Base-by-base conservation (phyloP, 2,888 invertebrate species). In the Azorinus chamasolen region DNA sequence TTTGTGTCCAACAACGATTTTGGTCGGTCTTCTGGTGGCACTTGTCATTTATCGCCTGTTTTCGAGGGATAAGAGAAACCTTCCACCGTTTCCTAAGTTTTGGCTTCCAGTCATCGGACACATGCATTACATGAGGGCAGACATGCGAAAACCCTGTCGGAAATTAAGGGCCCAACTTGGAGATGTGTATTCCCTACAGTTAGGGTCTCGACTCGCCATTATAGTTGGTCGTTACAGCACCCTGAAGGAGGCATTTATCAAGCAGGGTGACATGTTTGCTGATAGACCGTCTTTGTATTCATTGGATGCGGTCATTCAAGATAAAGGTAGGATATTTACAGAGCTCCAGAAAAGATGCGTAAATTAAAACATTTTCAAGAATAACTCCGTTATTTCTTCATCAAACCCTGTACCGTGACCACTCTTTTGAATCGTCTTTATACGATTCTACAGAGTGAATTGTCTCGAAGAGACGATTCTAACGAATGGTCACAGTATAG, bases 61-160 rank as follows among this genome's bases (percentile, higher is more conserved):
- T 6, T 32, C 5, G 32, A 32, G 32, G 10, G 32, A 32, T 10
- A 32, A 32, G 32, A 32, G 32, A 10, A 43, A 58, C 3, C 50
- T 74, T 39, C 74, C 74, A n/a, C 74, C 74, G 22, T 45, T 45
- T 1, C 74, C 74, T 32, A 46, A 25, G 2, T 32, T 59, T 14
- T 24, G 39, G 24, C 53, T 74, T 14, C 74, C 74, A 16, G 27
- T 74, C 16, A 53, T 74, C 6, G 74, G 74, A 4, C 68, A 74
- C 53, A 46, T 74, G n/a, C 54, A 69, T 24, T 32, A 58, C 20
- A 1, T 74, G 10, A 48, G 58, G n/a, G 25, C 55, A n/a, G 64
- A 74, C 25, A 57, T 69, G 43, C 43, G 58, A 18, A 46, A 46
- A 48, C 53, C 58, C 3, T 64, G 68, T n/a, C 37, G 41, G 4